Conservation (phyloP, 2,113 vertebrate genomes). For the Asarcornis scutulata region DNA sequence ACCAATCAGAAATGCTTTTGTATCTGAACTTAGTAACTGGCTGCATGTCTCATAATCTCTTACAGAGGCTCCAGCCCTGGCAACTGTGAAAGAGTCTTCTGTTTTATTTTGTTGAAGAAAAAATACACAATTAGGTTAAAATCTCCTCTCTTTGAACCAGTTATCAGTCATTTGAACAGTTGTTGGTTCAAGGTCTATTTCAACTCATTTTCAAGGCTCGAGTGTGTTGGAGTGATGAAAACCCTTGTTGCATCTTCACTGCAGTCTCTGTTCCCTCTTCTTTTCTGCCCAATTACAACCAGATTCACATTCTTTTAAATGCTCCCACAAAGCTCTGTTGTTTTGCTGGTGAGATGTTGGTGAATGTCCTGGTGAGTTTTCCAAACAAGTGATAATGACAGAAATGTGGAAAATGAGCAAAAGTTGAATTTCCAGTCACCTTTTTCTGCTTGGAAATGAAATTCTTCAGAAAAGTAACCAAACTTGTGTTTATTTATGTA, state of each 20-base stretch:
- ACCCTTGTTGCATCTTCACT: fast-evolving
- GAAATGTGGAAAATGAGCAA: not conserved
- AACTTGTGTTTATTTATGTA: slow-evolving; percentile 47
- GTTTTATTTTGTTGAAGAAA: not conserved
- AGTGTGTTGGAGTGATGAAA: not conserved
- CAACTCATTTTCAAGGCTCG: not conserved
- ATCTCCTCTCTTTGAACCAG: not conserved
- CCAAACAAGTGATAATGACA: not conserved
- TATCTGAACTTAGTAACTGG: not conserved
- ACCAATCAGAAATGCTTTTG: slow-evolving; percentile 45
- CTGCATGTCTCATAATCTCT: slow-evolving; percentile 3
- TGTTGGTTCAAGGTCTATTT: not conserved
- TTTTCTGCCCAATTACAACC: not conserved
- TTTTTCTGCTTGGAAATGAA: not conserved
- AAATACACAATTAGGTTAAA: not conserved
- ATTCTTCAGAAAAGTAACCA: slow-evolving; percentile 33
- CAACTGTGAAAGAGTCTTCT: slow-evolving; percentile 18
- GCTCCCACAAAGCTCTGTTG: not conserved
- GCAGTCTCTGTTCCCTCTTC: not conserved
- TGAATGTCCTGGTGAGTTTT: not conserved
- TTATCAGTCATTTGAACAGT: not conserved
- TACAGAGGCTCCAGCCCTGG: not conserved
- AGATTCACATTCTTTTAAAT: not conserved
- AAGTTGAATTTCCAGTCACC: not conserved
- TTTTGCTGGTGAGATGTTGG: not conserved